These are phyloP conservation scores for Actinemys pallida DNA, from an alignment of 2,113 vertebrate species.

Conservation along the genomic window DNA sequence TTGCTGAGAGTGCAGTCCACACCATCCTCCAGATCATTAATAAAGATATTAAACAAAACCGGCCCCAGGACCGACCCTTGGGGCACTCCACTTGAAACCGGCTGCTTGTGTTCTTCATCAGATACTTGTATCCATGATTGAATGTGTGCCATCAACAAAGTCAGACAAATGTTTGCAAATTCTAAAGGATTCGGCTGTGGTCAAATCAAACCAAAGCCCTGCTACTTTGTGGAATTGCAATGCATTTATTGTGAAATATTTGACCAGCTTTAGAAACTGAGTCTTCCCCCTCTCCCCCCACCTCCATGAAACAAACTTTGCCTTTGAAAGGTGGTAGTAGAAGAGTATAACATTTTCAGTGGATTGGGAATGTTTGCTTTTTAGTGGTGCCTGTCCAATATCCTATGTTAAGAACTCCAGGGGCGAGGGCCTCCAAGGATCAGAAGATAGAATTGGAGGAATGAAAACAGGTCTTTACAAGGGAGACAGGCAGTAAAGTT, in stretches of 20 bases:
- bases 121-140: slow-evolving; percentile 30
- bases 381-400: background rate
- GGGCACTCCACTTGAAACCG: too few relatives aligned
- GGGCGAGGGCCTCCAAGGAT: background rate
- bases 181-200: slow-evolving; percentile 14
- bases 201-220: background rate
- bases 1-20: too few relatives aligned
- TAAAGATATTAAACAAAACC: too few relatives aligned
- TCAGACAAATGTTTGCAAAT: slow-evolving; percentile 26
- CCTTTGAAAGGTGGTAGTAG: background rate
- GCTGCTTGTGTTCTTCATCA: background rate
- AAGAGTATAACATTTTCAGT: background rate
- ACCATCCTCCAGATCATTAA: too few relatives aligned
- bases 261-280: slow-evolving; percentile 20
- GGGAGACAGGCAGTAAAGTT: background rate
- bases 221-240: background rate
- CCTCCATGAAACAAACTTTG: background rate
- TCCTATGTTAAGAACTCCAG: background rate
- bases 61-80: too few relatives aligned
- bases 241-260: slow-evolving; percentile 43
- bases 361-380: background rate
- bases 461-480: background rate
- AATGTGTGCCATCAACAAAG: background rate
- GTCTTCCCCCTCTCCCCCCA: background rate
- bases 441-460: background rate